Base-by-base conservation (phyloP, 1,140 invertebrate genomes). In the Bombus soroeensis region DNA sequence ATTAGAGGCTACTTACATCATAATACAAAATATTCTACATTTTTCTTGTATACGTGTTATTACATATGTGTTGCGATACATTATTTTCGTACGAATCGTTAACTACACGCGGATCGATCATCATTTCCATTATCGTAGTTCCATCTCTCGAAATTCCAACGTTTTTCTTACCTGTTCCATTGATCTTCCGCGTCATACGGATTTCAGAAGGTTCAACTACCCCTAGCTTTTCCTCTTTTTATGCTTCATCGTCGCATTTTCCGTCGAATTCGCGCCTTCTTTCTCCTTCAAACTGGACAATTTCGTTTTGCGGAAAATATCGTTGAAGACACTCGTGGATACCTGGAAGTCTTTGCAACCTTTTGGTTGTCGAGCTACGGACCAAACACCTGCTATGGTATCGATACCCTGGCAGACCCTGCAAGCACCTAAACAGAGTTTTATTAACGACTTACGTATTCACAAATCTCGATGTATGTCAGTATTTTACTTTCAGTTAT, bases 331-430 rank as follows among this genome's bases (percentile, higher is more conserved):
- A 66, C 74, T 90, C 6, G 88, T 93, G 12, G 91, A 76, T 9
- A 92, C 87, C 82, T 91, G 91, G 78, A 93, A 91, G 15, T 93
- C 91, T 39, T 89, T 78, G 83, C 93, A 93, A 68, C 88, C 88
- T 18, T 88, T 87, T 0, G 93, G 92, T 15, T 89, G 87, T 12
- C 72, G 89, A 10, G 88, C 83, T 2, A 93, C 71, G 6, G 91
- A 89, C 93, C 93, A 93, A 32, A 93, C 87, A 3, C 93, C 93
- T 53, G 91, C 84, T 76, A 93, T 93, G 1, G 92, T 93, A 66
- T 93, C 92, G 62, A 92, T 80, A 74, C 93, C 92, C 78, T 93
- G 88, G 39, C 93, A 93, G 37, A 93, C 89, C 87, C 84, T 90
- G 79, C 93, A 93, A 25, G 92, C 76, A 85, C 93, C 93, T 93